phyloP scores from a whole-genome alignment of 2,888 invertebrate genomes.

The Deroplatys truncata region DNA sequence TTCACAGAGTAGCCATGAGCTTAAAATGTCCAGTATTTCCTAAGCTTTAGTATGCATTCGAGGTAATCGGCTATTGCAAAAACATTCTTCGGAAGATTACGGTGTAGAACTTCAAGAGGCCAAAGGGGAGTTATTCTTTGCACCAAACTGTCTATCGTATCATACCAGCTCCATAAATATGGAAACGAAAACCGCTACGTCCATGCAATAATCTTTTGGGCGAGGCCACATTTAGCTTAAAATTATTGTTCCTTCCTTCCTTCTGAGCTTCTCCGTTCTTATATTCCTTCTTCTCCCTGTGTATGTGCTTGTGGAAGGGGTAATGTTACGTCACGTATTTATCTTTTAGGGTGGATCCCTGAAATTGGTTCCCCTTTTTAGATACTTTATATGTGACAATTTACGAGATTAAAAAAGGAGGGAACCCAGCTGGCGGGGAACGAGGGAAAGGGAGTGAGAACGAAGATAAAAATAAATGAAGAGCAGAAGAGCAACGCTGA shows the following conservation, averaged over 20 bases:
- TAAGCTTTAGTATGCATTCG: not conserved
- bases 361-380: conserved; percentile 8
- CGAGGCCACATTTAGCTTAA: not conserved
- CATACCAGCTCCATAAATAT: not conserved
- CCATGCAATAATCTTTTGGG: not conserved
- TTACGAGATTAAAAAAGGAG: conserved; percentile 23
- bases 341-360: conserved; percentile 1
- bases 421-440: not conserved
- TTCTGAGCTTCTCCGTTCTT: not conserved
- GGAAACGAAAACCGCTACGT: not conserved
- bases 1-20: not conserved
- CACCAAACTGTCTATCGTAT: not conserved
- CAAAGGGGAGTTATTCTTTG: not conserved
- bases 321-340: conserved; percentile 7
- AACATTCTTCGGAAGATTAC: not conserved
- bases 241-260: not conserved
- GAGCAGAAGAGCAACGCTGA: not conserved
- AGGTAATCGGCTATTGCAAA: not conserved
- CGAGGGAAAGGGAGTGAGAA: not conserved
- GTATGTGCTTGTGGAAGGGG: not conserved
- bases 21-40: not conserved
- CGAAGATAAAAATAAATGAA: not conserved
- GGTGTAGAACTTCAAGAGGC: not conserved
- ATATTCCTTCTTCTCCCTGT: not conserved
- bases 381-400: conserved; percentile 25